Evolutionary conservation across 2,888 invertebrate species (phyloP).

Genomic region (Thelaira solivaga): DNA sequence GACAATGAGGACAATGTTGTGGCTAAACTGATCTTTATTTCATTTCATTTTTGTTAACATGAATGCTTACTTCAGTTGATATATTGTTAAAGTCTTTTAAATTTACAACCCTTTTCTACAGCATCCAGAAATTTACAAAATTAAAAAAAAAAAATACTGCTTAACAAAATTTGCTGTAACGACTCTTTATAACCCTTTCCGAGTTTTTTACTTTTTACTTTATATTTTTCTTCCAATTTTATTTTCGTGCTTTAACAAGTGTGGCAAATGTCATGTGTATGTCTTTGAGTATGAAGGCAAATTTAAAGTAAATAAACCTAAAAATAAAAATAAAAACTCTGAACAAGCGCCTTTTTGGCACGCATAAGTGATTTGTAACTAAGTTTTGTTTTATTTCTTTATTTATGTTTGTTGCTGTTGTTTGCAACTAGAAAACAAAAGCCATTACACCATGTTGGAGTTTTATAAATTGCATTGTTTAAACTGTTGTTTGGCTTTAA

Average conservation of each 20-base stretch:
- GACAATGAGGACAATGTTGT: slow-evolving; percentile 32
- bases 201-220: not conserved
- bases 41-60: slow-evolving; percentile 39
- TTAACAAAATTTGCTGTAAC: slow-evolving; percentile 22
- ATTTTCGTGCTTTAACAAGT: slow-evolving; percentile 52
- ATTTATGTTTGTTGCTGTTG: slow-evolving; percentile 14
- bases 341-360: slow-evolving; percentile 59
- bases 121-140: slow-evolving; percentile 7
- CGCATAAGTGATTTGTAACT: slow-evolving; percentile 63
- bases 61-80: slow-evolving; percentile 55
- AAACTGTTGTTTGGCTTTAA: slow-evolving; percentile 24
- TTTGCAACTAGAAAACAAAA: slow-evolving; percentile 15
- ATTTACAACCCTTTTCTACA: slow-evolving; percentile 58
- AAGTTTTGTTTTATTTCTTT: slow-evolving; percentile 61
- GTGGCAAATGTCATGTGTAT: slow-evolving; percentile 61
- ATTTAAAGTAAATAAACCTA: slow-evolving; percentile 44
- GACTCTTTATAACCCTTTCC: slow-evolving; percentile 27
- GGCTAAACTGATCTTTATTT: slow-evolving; percentile 41
- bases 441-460: slow-evolving; percentile 26
- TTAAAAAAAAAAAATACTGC: not conserved
- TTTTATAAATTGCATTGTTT: slow-evolving; percentile 58
- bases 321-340: slow-evolving; percentile 6
- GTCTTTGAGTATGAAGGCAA: slow-evolving; percentile 48
- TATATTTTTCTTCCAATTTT: not conserved
- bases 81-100: slow-evolving; percentile 54